Base-by-base conservation (phyloP, 2,113 vertebrate species). In the Ameiurus melas region DNA sequence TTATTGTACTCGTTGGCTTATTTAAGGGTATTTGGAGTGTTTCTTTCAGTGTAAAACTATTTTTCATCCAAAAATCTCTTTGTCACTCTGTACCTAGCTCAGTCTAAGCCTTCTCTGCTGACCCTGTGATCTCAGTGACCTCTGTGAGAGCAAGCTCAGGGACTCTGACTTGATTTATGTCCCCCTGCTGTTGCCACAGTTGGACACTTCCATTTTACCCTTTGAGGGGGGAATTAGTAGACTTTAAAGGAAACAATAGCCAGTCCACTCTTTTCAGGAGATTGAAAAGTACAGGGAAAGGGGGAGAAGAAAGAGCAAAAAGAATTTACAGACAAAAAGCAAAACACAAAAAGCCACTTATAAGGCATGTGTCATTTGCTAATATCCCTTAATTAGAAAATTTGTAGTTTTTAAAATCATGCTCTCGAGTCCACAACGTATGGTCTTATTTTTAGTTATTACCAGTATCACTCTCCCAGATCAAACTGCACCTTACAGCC, bases 121-220 rank as follows among this genome's bases (percentile, higher is more conserved):
- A 95, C 93, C 94, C 95, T 91, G 88, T 95, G 94, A 97, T 97
- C 97, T 94, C 90, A 83, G 17, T 95, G 96, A 98, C 97, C 98
- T 96, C 58, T 89, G 93, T 94, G 93, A 96, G 94, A 93, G 95
- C 92, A 93, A 94, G 94, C 96, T 96, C 93, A 94, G 95, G 95
- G 94, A 92, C 97, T 97, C 95, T 91, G 92, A 96, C 96, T 96
- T 98, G 97, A 99, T 99, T 99, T 98, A 98, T 97, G 96, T 96
- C 95, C 95, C 95, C 95, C 97, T 96, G 96, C 95, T 96, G 97
- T 96, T 96, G 95, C 96, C 96, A 95, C 95, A 95, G 96, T 94
- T 87, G 92, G 96, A 97, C 96, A 97, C 96, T 97, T 98, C 96
- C 96, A 97, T 98, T 98, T 97, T 95, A 97, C 97, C 97, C 96